phyloP scores from a whole-genome alignment of 2,888 invertebrate genomes.

The Baronia brevicornis region DNA sequence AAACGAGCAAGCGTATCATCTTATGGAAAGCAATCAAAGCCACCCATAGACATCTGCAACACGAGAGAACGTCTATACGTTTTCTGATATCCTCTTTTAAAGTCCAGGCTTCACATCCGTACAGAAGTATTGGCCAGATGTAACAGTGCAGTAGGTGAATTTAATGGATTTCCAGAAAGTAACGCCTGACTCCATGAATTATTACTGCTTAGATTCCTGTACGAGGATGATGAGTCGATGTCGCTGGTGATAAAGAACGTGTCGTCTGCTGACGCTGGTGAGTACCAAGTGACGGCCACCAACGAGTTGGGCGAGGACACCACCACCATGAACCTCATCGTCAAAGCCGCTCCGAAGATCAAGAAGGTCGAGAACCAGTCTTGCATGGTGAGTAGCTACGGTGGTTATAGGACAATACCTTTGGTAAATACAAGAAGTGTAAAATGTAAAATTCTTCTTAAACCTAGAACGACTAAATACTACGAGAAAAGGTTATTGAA shows the following conservation, averaged over 20 bases:
- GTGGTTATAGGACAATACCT: background rate
- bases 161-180: background rate
- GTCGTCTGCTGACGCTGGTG: constrained; percentile 86
- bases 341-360: constrained; percentile 91
- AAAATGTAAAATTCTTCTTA: no score
- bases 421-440: no score
- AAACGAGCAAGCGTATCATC: no score
- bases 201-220: constrained; percentile 77
- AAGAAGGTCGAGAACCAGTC: constrained; percentile 86
- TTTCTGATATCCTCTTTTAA: no score
- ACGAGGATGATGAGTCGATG: constrained; percentile 92
- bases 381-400: constrained; percentile 62
- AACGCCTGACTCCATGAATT: background rate
- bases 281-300: constrained; percentile 85
- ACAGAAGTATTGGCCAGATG: no score
- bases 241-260: constrained; percentile 93
- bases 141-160: no score
- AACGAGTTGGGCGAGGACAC: constrained; percentile 90
- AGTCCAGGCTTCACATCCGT: no score
- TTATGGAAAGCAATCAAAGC: no score
- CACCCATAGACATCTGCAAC: no score
- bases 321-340: constrained; percentile 82
- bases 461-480: no score
- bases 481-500: no score
- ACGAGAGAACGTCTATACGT: no score